A percentile compares a stretch with the other conserved stretches of the same genome.
phyloP scores from a whole-genome alignment of 2,113 vertebrate genomes.

The Hyla sarda region DNA sequence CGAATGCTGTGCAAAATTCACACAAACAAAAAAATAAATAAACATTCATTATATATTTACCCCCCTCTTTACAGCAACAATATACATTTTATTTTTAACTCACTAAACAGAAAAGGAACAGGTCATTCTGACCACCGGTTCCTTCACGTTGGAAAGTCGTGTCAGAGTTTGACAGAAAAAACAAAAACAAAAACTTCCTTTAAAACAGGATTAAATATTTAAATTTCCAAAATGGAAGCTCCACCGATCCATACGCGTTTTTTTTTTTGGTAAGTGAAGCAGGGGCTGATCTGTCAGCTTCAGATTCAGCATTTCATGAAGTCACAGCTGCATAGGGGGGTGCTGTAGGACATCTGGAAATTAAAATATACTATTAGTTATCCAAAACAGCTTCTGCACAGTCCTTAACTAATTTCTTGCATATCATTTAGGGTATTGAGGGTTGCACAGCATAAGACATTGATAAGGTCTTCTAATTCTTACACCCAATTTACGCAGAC shows the following conservation, averaged over 20 bases:
- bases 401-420: too few relatives aligned
- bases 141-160: constrained; percentile 1
- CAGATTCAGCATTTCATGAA: constrained; percentile 41
- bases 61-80: constrained; percentile 43
- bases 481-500: too few relatives aligned
- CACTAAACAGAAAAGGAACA: constrained; percentile 39
- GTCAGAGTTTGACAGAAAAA: constrained; percentile 5
- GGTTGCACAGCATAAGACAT: too few relatives aligned
- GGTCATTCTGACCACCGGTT: neutral
- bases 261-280: constrained; percentile 19
- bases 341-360: constrained; percentile 33
- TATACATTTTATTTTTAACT: neutral
- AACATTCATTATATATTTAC: constrained; percentile 15
- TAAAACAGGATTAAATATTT: constrained; percentile 60
- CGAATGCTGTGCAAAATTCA: constrained; percentile 50
- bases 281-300: neutral
- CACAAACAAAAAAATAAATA: constrained; percentile 54
- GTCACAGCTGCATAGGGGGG: constrained; percentile 41
- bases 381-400: too few relatives aligned
- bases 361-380: neutral
- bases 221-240: constrained; percentile 31
- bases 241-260: neutral
- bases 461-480: too few relatives aligned
- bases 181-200: constrained; percentile 47
- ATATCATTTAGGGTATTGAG: too few relatives aligned